A percentile compares a stretch with the other conserved stretches of the same genome.
These are phyloP conservation scores for Ornithoptera priamus DNA, from an alignment of 2,888 invertebrate genomes.

Conservation along the genomic window DNA sequence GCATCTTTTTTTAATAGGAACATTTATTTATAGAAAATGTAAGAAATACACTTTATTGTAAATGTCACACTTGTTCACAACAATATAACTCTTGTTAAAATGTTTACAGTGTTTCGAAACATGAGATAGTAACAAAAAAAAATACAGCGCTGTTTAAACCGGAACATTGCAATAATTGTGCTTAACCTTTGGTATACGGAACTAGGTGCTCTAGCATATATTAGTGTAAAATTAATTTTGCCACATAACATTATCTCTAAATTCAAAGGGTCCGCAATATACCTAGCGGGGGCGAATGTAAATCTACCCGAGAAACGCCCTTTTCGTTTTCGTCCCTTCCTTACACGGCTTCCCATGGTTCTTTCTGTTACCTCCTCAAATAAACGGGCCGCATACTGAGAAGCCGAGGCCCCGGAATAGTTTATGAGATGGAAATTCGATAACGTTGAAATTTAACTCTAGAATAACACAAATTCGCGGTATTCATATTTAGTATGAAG, in stretches of 20 bases:
- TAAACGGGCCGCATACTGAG: conserved; percentile 36
- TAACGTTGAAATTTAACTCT: conserved; percentile 56
- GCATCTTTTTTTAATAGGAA: too few relatives aligned
- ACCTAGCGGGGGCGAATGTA: conserved; percentile 25
- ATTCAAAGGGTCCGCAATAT: conserved; percentile 16
- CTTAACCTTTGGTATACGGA: too few relatives aligned
- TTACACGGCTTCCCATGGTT: conserved; percentile 32
- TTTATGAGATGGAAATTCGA: conserved; percentile 59
- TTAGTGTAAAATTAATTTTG: conserved; percentile 5
- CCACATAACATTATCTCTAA: conserved; percentile 16
- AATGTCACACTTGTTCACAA: too few relatives aligned
- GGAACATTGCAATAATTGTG: too few relatives aligned
- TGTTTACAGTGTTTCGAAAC: too few relatives aligned
- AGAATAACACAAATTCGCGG: conserved; percentile 47
- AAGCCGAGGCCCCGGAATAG: conserved; percentile 44
- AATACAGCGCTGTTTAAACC: too few relatives aligned
- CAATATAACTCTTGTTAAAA: too few relatives aligned
- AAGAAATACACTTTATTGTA: too few relatives aligned
- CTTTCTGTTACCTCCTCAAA: conserved; percentile 37
- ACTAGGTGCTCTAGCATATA: too few relatives aligned
- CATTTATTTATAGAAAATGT: too few relatives aligned
- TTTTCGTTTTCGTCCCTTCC: conserved; percentile 28
- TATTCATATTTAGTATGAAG: conserved; percentile 40
- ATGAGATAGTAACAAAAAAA: too few relatives aligned
- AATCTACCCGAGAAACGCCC: conserved; percentile 29